Evolutionary conservation across 2,797 vertebrate species (phyloP).

Genomic region (Jordanella pulchra): DNA sequence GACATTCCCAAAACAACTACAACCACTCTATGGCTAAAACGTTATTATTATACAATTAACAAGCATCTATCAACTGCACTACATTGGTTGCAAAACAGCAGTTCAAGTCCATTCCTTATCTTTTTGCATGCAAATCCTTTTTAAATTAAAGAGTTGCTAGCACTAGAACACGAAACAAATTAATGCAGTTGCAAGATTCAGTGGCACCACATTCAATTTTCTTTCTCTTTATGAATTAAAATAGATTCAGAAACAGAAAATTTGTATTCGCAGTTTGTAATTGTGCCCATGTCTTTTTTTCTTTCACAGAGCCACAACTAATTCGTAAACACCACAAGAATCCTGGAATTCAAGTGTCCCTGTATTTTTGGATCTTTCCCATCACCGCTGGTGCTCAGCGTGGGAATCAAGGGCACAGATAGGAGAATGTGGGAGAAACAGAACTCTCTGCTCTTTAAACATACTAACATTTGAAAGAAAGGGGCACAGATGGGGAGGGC

Average conservation of each 20-base stretch:
- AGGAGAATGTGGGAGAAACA: conserved; percentile 68
- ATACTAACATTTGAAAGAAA: conserved; percentile 50
- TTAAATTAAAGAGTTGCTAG: background rate
- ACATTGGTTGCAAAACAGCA: background rate
- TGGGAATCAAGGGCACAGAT: conserved; percentile 78
- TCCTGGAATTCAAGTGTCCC: conserved; percentile 52
- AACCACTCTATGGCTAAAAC: background rate
- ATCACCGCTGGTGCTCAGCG: conserved; percentile 57
- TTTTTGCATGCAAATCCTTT: background rate
- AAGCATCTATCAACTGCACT: background rate
- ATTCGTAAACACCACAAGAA: conserved; percentile 46
- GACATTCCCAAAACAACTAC: background rate
- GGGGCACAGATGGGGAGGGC: conserved; percentile 17
- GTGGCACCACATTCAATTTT: background rate
- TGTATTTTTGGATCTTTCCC: conserved; percentile 67
- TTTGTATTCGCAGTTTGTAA: conserved; percentile 11
- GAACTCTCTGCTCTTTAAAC: conserved; percentile 55
- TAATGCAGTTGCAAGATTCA: background rate
- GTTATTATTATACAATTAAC: background rate
- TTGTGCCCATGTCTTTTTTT: conserved; percentile 13
- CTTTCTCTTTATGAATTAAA: background rate
- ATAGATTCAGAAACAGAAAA: conserved; percentile 18
- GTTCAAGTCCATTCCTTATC: background rate
- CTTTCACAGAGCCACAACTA: conserved; percentile 18
- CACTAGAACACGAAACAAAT: background rate